A percentile compares a stretch with the other conserved stretches of the same genome.
These are phyloP conservation scores for Stenopsyche tienmushanensis DNA, from an alignment of 1,140 invertebrate genomes.

Conservation along the genomic window DNA sequence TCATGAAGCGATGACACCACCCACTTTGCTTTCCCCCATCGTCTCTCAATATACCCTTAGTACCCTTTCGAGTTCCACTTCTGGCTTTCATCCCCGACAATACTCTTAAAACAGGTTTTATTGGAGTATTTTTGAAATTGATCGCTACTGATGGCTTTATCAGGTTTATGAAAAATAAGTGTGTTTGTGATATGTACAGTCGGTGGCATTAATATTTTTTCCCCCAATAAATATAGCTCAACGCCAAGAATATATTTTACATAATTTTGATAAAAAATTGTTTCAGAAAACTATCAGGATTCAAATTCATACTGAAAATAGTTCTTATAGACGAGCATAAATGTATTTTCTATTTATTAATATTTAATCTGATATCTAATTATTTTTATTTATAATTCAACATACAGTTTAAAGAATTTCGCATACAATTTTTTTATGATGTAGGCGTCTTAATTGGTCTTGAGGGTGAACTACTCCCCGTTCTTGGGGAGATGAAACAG, in stretches of 20 bases:
- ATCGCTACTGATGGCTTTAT: slow-evolving; percentile 30
- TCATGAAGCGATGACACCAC: slow-evolving; percentile 10
- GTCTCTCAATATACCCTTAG: neutral
- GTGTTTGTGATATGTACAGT: slow-evolving; percentile 11
- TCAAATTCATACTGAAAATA: neutral
- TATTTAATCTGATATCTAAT: no score
- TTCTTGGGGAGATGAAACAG: no score
- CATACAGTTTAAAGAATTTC: no score
- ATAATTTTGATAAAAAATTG: neutral
- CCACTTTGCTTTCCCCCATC: neutral
- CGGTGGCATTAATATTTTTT: neutral
- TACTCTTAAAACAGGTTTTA: slow-evolving; percentile 30
- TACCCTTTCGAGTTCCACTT: neutral
- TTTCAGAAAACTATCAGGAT: neutral
- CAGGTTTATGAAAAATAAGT: slow-evolving; percentile 33
- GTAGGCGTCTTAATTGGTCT: no score
- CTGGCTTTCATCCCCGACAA: slow-evolving; percentile 6
- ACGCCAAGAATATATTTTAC: neutral
- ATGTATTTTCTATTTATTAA: neutral
- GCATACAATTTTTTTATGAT: no score
- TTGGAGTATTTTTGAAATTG: slow-evolving; percentile 32
- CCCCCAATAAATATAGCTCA: neutral
- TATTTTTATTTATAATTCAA: no score
- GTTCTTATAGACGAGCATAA: neutral
- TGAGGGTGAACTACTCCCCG: no score